Percentiles rank a stretch among this genome's conserved stretches.
Conservation (phyloP, 2,797 vertebrate species). For the Pyrocephalus nanus region DNA sequence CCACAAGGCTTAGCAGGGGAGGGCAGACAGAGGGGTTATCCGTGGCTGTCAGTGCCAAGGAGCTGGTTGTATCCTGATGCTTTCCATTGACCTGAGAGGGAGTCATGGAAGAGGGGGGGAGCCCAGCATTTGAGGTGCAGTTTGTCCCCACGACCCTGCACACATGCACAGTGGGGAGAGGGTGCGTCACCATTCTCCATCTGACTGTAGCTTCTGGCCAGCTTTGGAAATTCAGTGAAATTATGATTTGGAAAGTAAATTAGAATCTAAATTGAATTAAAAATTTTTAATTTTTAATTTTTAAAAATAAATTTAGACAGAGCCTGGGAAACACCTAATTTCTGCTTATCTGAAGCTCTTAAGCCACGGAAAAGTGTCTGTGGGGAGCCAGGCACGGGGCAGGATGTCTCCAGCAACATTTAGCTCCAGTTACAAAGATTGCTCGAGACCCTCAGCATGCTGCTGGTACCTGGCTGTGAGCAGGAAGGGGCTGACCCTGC, state of each 20-base stretch:
- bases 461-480: neutral
- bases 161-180: rapidly evolving
- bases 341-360: neutral
- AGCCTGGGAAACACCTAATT: neutral
- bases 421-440: neutral
- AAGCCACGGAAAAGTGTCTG: neutral
- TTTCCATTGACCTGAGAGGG: neutral
- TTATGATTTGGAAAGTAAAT: neutral
- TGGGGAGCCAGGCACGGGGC: neutral
- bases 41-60: rapidly evolving
- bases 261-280: neutral
- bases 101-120: neutral
- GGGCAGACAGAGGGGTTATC: neutral
- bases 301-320: neutral
- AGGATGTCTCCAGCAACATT: neutral
- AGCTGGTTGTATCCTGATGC: neutral
- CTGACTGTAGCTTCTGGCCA: rapidly evolving
- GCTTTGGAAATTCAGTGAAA: neutral
- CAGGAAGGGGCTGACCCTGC: neutral
- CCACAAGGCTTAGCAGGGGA: neutral
- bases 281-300: neutral
- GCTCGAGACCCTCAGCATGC: neutral
- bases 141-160: neutral
- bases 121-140: neutral
- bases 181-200: rapidly evolving